phyloP scores from a whole-genome alignment of 2,113 vertebrate species.

The Prolemur simus region DNA sequence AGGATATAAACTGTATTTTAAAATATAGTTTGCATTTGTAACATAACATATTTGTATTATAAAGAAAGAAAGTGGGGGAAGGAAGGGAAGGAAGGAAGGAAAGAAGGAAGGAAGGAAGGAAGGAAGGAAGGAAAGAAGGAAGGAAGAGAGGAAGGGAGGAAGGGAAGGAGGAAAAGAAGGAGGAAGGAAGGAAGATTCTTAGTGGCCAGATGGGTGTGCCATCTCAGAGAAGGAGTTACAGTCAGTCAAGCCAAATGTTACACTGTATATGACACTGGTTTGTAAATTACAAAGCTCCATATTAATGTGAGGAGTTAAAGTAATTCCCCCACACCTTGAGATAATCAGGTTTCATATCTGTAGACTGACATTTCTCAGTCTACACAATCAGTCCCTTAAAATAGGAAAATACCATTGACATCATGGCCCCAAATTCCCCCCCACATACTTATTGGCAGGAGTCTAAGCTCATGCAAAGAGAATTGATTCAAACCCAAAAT shows the following conservation, averaged over 20 bases:
- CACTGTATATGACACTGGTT: accelerated
- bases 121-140: not conserved
- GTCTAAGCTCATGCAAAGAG: not conserved
- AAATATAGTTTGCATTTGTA: not conserved
- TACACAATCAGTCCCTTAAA: not conserved
- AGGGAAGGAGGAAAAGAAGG: not conserved
- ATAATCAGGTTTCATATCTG: not conserved
- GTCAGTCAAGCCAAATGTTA: not conserved
- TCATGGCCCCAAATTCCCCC: not conserved
- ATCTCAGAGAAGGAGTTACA: not conserved
- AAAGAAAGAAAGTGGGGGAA: not conserved
- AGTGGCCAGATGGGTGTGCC: accelerated
- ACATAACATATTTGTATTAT: not conserved
- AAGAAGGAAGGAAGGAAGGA: not conserved
- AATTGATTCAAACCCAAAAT: not conserved
- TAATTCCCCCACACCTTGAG: not conserved
- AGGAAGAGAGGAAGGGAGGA: not conserved
- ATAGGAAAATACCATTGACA: not conserved
- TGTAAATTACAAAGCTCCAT: not conserved
- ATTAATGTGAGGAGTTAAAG: not conserved
- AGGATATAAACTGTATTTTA: not conserved
- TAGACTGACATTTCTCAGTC: not conserved
- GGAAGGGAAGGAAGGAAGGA: not conserved
- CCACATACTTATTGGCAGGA: not conserved
- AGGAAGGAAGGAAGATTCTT: not conserved